Evolutionary conservation across 2,113 vertebrate species (phyloP), one percentile per base, ranked within the genome.

Genomic region (Recurvirostra avosetta): DNA sequence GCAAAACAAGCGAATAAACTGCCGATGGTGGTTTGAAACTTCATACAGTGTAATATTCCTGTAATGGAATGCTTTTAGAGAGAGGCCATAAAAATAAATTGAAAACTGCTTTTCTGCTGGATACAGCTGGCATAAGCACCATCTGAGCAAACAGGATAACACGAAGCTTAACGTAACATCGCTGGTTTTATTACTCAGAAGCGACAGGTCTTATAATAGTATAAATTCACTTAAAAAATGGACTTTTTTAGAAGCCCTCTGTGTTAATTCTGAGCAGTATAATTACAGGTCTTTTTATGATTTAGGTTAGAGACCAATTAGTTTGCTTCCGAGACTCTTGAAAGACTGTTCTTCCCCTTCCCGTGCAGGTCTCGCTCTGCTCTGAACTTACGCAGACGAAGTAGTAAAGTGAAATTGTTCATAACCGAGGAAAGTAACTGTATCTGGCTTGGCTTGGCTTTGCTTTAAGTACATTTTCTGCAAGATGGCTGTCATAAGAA

Each of bases 21-120:
- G 96, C 97, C 93, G 30, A 21, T 12, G 94, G 95, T 95, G 96
- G 95, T 96, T 94, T 90, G 81, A 91, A 98, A 95, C 97, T 97
- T 96, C 95, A 85, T 91, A 85, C 95, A 67, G 97, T 26, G 95
- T 95, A 96, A 97, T 96, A 98, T 97, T 94, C 94, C 98, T 96
- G 98, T 98, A 98, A 98, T 97, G 98, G 98, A 98, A 98, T 96
- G 97, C 97, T 98, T 98, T 98, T 98, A 98, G 97, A 98, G 97
- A 85, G 88, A 95, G 96, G 97, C 96, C 94, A 98, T 98, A 98
- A 98, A 98, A 98, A 98, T 97, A 98, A 98, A 98, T 98, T 98
- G 98, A 92, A 97, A 98, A 97, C 83, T 97, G 96, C 93, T 97
- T 97, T 98, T 97, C 95, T 95, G 96, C 91, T 94, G 96, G 97